Evolutionary conservation across 2,113 vertebrate species (phyloP).

Genomic region (Prinia subflava): DNA sequence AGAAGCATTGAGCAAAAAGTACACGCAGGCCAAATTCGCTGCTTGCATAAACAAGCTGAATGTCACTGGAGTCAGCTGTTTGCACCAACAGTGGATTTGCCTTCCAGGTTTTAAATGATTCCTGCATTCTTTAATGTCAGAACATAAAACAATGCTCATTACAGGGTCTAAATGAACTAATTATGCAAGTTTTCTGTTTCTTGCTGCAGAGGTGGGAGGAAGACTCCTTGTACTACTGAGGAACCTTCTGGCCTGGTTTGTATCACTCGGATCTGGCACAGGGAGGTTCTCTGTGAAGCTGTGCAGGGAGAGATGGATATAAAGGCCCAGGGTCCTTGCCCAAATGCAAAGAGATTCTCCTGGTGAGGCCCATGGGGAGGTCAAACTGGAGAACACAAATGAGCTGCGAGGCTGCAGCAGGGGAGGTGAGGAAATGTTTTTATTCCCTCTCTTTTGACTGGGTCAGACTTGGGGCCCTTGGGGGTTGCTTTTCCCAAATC

Average conservation of each 20-base stretch:
- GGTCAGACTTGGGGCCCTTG: background rate
- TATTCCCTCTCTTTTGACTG: background rate
- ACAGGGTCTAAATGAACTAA: slow-evolving; percentile 5
- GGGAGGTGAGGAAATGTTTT: background rate
- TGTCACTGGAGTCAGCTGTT: slow-evolving; percentile 53
- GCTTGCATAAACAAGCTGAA: slow-evolving; percentile 52
- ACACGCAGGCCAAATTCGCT: slow-evolving; percentile 15
- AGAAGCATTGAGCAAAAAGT: slow-evolving; percentile 22
- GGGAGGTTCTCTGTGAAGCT: background rate
- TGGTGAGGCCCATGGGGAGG: accelerated
- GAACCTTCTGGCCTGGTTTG: background rate
- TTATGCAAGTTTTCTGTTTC: background rate
- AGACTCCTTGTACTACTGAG: background rate
- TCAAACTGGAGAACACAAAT: background rate
- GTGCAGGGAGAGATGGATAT: background rate
- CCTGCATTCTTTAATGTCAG: slow-evolving; percentile 26
- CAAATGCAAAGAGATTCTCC: background rate
- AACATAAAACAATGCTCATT: background rate
- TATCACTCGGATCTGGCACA: background rate
- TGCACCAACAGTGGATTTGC: slow-evolving; percentile 5
- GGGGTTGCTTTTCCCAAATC: background rate
- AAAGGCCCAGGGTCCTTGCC: background rate
- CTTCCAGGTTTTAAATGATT: slow-evolving; percentile 43
- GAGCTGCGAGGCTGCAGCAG: background rate
- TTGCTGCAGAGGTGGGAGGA: background rate